A percentile compares a stretch with the other conserved stretches of the same genome.
Evolutionary conservation across 2,888 invertebrate species (phyloP).

Genomic region (Cordilura impudica): DNA sequence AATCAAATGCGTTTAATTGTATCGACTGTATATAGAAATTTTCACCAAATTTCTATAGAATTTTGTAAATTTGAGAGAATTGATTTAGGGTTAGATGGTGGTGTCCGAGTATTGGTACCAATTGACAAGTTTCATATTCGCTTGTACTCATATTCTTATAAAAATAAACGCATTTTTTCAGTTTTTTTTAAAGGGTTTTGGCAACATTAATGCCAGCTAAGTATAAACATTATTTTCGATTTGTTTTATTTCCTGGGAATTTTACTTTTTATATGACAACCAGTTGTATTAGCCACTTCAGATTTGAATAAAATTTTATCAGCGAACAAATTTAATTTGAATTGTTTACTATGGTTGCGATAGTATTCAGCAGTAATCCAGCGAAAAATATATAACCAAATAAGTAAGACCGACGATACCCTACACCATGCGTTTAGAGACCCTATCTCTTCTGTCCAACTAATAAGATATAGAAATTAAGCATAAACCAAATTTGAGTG

Average conservation of each 20-base stretch:
- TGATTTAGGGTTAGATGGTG: conserved; percentile 18
- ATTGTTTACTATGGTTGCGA: too few species aligned
- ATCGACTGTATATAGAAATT: neutral
- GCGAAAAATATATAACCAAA: too few species aligned
- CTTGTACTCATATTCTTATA: conserved; percentile 25
- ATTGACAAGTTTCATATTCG: conserved; percentile 25
- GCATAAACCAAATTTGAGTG: too few species aligned
- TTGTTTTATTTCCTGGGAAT: neutral
- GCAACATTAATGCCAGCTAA: neutral
- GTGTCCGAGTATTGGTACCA: neutral
- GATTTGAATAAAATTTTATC: too few species aligned
- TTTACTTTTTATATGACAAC: too few species aligned
- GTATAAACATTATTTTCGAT: neutral
- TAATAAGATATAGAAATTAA: too few species aligned
- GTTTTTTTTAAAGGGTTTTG: neutral
- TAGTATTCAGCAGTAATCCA: too few species aligned
- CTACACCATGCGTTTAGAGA: too few species aligned
- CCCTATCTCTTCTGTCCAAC: too few species aligned
- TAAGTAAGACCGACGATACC: too few species aligned
- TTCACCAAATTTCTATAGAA: conserved; percentile 33
- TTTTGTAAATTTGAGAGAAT: conserved; percentile 42
- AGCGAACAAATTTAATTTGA: too few species aligned
- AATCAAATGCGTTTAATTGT: neutral
- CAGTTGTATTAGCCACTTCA: too few species aligned
- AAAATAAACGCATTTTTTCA: conserved; percentile 36